A percentile compares a stretch with the other conserved stretches of the same genome.
phyloP scores from a whole-genome alignment of 1,140 invertebrate genomes.

The Trachymyrmex septentrionalis region DNA sequence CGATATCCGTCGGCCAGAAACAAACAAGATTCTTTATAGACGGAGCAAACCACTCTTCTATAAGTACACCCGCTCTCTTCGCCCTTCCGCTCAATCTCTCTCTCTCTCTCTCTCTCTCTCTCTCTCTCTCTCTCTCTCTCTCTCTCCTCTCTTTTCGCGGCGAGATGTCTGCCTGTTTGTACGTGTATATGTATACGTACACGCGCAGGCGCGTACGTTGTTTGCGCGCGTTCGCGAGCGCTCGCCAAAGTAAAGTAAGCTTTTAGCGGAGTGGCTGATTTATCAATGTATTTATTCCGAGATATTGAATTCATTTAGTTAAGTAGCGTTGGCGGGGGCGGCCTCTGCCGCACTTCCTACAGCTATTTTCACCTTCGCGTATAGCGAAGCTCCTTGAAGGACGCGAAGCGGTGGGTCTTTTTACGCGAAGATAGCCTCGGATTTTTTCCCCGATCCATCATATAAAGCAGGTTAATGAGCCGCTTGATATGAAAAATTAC shows the following conservation, averaged over 20 bases:
- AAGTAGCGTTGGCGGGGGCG: conserved; percentile 81
- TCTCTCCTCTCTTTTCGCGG: conserved; percentile 28
- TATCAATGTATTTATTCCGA: conserved; percentile 87
- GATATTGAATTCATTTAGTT: conserved; percentile 87
- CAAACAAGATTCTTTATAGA: conserved; percentile 86
- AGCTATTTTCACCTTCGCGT: conserved; percentile 77
- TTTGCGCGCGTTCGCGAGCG: conserved; percentile 84
- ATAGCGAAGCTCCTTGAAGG: conserved; percentile 20
- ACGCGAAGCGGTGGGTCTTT: neutral
- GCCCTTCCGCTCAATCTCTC: conserved; percentile 63
- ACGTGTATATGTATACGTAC: conserved; percentile 29
- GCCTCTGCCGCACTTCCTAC: conserved; percentile 67
- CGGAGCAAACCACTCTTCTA: conserved; percentile 82
- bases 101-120: neutral
- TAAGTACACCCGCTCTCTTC: conserved; percentile 80
- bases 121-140: conserved; percentile 3
- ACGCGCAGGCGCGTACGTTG: conserved; percentile 76
- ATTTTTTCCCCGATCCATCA: conserved; percentile 4
- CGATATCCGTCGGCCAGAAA: conserved; percentile 83
- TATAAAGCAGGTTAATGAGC: conserved; percentile 1
- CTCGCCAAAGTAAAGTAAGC: conserved; percentile 85
- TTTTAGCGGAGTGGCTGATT: conserved; percentile 87
- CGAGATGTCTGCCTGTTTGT: conserved; percentile 36
- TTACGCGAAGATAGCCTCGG: neutral
- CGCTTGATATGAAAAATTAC: conserved; percentile 23